A percentile compares a stretch with the other conserved stretches of the same genome.
Evolutionary conservation across 2,797 vertebrate species (phyloP).

Genomic region (Lophius americanus): DNA sequence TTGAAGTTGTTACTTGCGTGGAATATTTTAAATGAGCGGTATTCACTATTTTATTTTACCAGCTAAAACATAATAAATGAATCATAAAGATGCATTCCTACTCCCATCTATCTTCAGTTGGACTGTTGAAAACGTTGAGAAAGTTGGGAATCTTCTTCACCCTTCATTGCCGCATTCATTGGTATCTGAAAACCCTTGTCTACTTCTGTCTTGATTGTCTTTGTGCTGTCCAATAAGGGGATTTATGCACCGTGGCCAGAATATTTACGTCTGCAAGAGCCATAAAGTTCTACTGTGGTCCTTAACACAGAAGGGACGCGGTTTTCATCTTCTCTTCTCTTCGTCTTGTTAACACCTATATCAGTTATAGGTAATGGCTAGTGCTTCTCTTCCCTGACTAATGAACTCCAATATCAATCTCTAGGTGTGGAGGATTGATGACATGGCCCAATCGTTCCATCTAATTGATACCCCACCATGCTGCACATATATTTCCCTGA

Average conservation of each 20-base stretch:
- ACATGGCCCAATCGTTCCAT: slow-evolving; percentile 56
- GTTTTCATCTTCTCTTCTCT: slow-evolving; percentile 42
- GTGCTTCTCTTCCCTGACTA: slow-evolving; percentile 44
- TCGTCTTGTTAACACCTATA: slow-evolving; percentile 59
- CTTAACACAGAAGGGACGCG: slow-evolving; percentile 30
- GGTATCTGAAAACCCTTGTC: neutral
- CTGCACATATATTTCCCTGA: slow-evolving; percentile 62
- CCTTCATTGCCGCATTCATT: neutral
- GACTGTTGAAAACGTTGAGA: neutral
- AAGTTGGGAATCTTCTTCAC: neutral
- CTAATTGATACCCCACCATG: slow-evolving; percentile 68
- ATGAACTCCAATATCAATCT: slow-evolving; percentile 67
- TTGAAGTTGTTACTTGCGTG: too few relatives aligned
- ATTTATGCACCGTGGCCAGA: neutral
- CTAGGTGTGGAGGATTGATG: slow-evolving; percentile 67
- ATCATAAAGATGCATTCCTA: too few relatives aligned
- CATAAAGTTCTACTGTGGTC: slow-evolving; percentile 39
- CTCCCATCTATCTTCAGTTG: neutral
- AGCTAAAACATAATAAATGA: too few relatives aligned
- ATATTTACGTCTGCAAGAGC: slow-evolving; percentile 38
- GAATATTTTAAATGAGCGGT: too few relatives aligned
- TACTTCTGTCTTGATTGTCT: neutral
- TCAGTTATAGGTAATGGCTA: slow-evolving; percentile 64
- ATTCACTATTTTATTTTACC: too few relatives aligned
- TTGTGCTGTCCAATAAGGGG: neutral